Conservation (phyloP, 1,140 invertebrate species). For the Megathymus violae region DNA sequence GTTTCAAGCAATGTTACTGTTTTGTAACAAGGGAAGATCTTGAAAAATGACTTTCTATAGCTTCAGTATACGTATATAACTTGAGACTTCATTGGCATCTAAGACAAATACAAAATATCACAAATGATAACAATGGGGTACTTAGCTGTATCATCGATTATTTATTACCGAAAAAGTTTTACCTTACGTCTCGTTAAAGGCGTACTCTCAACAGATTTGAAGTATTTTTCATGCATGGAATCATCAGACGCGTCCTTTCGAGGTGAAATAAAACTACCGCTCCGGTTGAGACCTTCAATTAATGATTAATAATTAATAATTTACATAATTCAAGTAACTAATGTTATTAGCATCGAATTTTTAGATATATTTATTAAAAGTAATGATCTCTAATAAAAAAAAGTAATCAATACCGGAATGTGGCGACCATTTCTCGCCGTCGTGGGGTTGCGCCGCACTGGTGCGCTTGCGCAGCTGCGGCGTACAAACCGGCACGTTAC, state of each 20-base stretch:
- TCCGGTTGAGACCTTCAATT: conserved; percentile 82
- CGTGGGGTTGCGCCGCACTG: conserved; percentile 53
- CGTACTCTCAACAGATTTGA: conserved; percentile 86
- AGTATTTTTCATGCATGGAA: conserved; percentile 93
- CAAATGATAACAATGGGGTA: too few relatives aligned
- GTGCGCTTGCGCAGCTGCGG: conserved; percentile 71
- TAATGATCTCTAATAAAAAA: too few relatives aligned
- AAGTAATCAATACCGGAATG: conserved; percentile 57
- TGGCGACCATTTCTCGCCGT: conserved; percentile 75
- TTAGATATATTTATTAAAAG: too few relatives aligned
- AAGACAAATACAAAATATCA: too few relatives aligned
- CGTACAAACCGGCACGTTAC: conserved; percentile 61
- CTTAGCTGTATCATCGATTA: too few relatives aligned
- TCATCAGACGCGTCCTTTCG: conserved; percentile 87
- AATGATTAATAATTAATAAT: conserved; percentile 11
- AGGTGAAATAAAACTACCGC: conserved; percentile 90
- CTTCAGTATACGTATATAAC: too few relatives aligned
- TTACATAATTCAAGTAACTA: too few relatives aligned
- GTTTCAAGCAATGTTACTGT: too few relatives aligned
- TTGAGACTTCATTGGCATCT: too few relatives aligned
- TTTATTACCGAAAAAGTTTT: not conserved
- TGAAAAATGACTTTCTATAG: too few relatives aligned
- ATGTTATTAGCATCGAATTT: too few relatives aligned
- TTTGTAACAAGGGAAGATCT: too few relatives aligned
- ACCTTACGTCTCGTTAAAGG: conserved; percentile 84